Percentiles rank a stretch among this genome's conserved stretches.
phyloP scores from a whole-genome alignment of 1,140 invertebrate genomes.

The Drosophila teissieri region DNA sequence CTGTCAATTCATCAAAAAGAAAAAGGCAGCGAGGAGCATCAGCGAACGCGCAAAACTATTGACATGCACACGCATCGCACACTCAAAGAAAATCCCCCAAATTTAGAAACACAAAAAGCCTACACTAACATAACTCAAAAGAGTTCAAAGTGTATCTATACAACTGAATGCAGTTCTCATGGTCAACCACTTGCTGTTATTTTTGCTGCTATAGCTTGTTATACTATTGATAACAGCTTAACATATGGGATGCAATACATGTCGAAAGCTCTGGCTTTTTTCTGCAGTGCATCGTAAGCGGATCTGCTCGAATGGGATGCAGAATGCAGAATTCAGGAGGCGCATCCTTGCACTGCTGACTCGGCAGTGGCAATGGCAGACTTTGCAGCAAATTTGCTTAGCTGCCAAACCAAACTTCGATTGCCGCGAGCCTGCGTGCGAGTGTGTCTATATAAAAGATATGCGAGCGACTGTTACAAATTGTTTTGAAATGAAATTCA shows the following conservation, averaged over 20 bases:
- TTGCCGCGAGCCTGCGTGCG: slow-evolving; percentile 57
- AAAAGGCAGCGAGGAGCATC: slow-evolving; percentile 42
- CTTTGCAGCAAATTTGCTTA: slow-evolving; percentile 76
- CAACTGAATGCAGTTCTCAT: too few species aligned
- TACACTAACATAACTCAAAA: too few species aligned
- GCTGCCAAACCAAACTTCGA: slow-evolving; percentile 80
- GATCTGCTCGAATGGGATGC: slow-evolving; percentile 29
- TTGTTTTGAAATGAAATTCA: slow-evolving; percentile 82
- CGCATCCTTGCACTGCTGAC: slow-evolving; percentile 64
- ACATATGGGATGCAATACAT: too few species aligned
- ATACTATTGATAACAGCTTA: too few species aligned
- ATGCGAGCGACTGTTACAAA: slow-evolving; percentile 68
- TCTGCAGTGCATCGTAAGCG: slow-evolving; percentile 9
- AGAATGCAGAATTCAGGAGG: slow-evolving; percentile 32
- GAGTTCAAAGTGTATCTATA: too few species aligned
- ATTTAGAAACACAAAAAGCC: not conserved
- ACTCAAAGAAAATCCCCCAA: slow-evolving; percentile 3
- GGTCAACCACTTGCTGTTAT: too few species aligned
- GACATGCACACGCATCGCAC: slow-evolving; percentile 62
- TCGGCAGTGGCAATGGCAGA: slow-evolving; percentile 44
- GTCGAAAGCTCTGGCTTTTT: not conserved
- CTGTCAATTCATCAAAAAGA: slow-evolving; percentile 83
- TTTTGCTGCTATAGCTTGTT: too few species aligned
- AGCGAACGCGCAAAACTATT: slow-evolving; percentile 65
- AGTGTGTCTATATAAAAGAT: slow-evolving; percentile 34